A percentile compares a stretch with the other conserved stretches of the same genome.
phyloP scores from a whole-genome alignment of 30 jellyfish, hydroid and myxozoan genomes.

The Clytia hemisphaerica region DNA sequence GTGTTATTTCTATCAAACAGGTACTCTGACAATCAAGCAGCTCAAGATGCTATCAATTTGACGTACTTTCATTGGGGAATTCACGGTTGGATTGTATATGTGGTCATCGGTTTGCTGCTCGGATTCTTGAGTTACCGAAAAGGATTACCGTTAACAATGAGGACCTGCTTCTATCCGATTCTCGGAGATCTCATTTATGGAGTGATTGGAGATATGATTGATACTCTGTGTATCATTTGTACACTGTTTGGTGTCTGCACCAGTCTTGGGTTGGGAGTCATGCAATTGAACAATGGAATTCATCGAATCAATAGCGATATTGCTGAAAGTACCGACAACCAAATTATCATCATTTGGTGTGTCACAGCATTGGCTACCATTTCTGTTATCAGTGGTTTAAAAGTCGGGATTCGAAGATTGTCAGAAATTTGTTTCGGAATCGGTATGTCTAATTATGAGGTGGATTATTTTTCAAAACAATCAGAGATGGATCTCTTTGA shows the following conservation, averaged over 20 bases:
- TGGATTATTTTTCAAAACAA: too few species aligned
- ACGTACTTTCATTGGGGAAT: constrained; percentile 93
- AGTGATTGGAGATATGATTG: constrained; percentile 70
- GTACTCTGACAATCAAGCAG: constrained; percentile 80
- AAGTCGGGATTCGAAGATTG: constrained; percentile 77
- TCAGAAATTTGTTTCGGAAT: constrained; percentile 81
- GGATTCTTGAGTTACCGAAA: constrained; percentile 70
- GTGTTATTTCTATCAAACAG: constrained; percentile 12
- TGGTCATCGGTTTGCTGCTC: constrained; percentile 63
- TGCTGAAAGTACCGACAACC: constrained; percentile 36
- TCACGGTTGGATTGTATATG: constrained; percentile 91
- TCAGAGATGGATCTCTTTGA: too few species aligned
- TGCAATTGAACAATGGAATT: constrained; percentile 78
- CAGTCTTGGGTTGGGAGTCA: constrained; percentile 93
- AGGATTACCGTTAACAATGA: constrained; percentile 88
- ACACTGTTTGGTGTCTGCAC: constrained; percentile 98
- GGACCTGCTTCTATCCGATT: constrained; percentile 88
- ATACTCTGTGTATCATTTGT: constrained; percentile 77
- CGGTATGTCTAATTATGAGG: too few species aligned
- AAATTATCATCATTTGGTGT: constrained; percentile 83
- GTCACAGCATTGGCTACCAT: constrained; percentile 90
- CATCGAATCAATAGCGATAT: constrained; percentile 62
- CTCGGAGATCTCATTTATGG: constrained; percentile 87
- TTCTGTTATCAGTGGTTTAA: constrained; percentile 87
- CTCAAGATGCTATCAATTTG: constrained; percentile 87